Evolutionary conservation across 2,113 vertebrate species (phyloP), one percentile per base, ranked within the genome.

Genomic region (Lepus europaeus): DNA sequence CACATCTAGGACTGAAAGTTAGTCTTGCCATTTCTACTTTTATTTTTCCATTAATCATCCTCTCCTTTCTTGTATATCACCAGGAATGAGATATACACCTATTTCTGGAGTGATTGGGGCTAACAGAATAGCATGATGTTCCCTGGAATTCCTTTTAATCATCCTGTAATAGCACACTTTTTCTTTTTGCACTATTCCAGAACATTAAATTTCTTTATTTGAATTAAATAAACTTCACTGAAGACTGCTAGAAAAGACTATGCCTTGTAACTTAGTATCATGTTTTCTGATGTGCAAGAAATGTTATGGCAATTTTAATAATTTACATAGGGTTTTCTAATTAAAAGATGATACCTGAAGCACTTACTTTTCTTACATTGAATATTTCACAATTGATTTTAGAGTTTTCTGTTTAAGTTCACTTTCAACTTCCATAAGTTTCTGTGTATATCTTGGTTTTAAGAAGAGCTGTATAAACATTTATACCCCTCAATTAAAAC

Each of bases 141-240:
- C n/a, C 56, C 36, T 89, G n/a, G 61, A 93, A 73, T 59, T 20
- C 16, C 25, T 95, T 77, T 59, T 33, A 80, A 72, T 84, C 45
- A 70, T 61, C 49, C 31, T 87, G 13, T 78, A 66, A 33, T 82
- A 82, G 68, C 33, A 70, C 0, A 69, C 27, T 78, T 93, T 81
- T 63, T 49, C 45, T 45, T 45, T 91, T 31, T 94, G 36, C 72
- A n/a, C 11, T 49, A 36, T 12, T 90, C 39, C 80, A 27, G 33
- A 51, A 66, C 39, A 70, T 69, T 83, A 59, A 39, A 83, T 56
- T 27, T 36, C 19, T 70, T 90, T 93, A 70, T 79, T 91, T 59
- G 20, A 23, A 17, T 72, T 90, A 7, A 59, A 66, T 86, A 89
- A 93, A 59, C 6, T 9, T 74, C 49, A 70, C 11, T 53, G 10